phyloP scores from a whole-genome alignment of 1,140 invertebrate genomes.

The Gryon sp. region DNA sequence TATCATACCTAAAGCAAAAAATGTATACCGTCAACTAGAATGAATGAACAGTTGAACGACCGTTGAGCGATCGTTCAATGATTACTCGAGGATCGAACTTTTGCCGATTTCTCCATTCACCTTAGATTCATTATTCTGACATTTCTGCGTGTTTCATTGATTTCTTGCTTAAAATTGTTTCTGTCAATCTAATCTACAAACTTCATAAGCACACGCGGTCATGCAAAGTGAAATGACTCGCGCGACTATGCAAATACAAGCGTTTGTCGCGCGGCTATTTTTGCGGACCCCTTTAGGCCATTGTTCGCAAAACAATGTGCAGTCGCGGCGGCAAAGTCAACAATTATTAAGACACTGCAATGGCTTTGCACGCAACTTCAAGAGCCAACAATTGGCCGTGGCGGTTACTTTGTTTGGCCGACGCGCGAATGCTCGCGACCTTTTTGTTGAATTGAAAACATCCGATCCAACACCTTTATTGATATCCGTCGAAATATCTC shows the following conservation, averaged over 20 bases:
- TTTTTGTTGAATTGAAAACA: background rate
- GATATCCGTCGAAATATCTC: background rate
- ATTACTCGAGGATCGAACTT: conserved; percentile 35
- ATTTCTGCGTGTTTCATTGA: no score
- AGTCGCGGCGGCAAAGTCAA: conserved; percentile 4
- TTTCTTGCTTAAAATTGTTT: no score
- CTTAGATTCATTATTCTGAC: no score
- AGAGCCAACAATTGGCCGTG: conserved; percentile 1
- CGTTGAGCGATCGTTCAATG: no score
- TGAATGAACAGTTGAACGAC: conserved; percentile 33
- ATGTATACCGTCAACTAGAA: conserved; percentile 4
- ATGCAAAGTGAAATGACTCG: conserved; percentile 1
- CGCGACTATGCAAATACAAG: background rate
- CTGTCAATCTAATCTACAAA: no score
- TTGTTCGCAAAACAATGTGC: conserved; percentile 12
- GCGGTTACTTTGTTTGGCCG: no score
- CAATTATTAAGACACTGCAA: conserved; percentile 12
- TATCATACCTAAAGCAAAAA: conserved; percentile 23
- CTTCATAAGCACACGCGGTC: no score
- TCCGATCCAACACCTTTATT: background rate
- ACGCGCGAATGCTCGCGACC: no score
- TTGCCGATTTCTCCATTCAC: conserved; percentile 27
- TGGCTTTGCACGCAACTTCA: background rate
- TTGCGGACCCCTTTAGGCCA: background rate
- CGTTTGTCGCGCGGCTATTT: background rate